Conservation (phyloP, 2,797 vertebrate genomes). For the Pangasius krempfi region DNA sequence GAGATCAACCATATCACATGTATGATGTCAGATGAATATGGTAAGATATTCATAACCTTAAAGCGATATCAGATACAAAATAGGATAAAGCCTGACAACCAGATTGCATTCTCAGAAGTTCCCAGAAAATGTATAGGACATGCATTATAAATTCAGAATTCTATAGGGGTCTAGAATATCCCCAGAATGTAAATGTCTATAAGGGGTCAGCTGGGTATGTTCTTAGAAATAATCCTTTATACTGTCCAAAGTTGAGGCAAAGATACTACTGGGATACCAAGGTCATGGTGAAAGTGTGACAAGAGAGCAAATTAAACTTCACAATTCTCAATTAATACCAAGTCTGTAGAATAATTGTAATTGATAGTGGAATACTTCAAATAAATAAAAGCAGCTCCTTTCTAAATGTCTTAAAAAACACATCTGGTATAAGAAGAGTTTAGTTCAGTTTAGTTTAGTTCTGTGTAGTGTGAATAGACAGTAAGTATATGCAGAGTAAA, state of each 20-base stretch:
- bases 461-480: not conserved
- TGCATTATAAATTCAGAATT: slow-evolving; percentile 46
- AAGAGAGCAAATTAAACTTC: not conserved
- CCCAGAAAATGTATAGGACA: slow-evolving; percentile 54
- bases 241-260: not conserved
- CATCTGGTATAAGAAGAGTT: not conserved
- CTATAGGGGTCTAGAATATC: slow-evolving; percentile 38
- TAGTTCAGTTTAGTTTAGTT: too few relatives aligned
- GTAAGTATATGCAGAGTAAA: not conserved
- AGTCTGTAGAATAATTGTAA: not conserved
- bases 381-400: not conserved
- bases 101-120: slow-evolving; percentile 71
- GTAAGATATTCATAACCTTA: slow-evolving; percentile 14
- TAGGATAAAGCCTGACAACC: slow-evolving; percentile 39
- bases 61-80: slow-evolving; percentile 14
- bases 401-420: not conserved
- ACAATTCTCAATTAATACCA: not conserved
- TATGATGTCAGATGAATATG: slow-evolving; percentile 67
- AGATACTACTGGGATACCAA: not conserved
- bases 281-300: not conserved
- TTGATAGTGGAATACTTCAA: too few relatives aligned
- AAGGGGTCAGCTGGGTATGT: not conserved
- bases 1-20: slow-evolving; percentile 50
- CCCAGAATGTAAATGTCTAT: slow-evolving; percentile 50
- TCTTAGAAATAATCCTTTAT: not conserved